Evolutionary conservation across 64 coral and sea anemone species (phyloP), one percentile per base, ranked within the genome.

Genomic region (Pocillopora damicornis): DNA sequence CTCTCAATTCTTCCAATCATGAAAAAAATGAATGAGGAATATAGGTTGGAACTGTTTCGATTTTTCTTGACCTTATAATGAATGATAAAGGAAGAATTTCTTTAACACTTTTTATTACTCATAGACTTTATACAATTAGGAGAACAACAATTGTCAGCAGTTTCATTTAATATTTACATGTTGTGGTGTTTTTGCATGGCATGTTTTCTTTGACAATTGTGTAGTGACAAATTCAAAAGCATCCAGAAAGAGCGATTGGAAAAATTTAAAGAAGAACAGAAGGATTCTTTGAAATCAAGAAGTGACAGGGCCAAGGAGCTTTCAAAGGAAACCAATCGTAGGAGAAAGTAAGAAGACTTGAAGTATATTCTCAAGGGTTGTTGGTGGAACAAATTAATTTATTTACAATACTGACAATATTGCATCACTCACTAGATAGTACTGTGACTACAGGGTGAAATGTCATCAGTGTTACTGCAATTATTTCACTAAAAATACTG

Each of bases 301-400:
- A 83, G 85, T 81, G 94, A 95, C 15, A 89, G 90, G 68, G 88
- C 58, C 2, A 95, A 87, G 37, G 90, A 95, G 58, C 77, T 95
- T 34, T 95, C 94, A 42, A 91, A 84, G 73, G 94, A 95, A 66
- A 95, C 90, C 59, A 95, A 95, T 76, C 91, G 90, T 58, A 89
- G 94, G 30, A 88, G 90, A 87, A 95, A 88, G 94, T 95, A 95
- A 89, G 93, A 10, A 34, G 11, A 25, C 17, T 13, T 37, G 42
- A 12, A 58, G 11, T 73, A 7, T 0, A 37, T 45, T 13, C 68
- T 0, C 57, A 56, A 16, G 22, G 16, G 64, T 67, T 20, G 9
- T 67, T 15, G 2, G 42, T 51, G 42, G 42, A 51, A 51, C 42
- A 51, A 51, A 51, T 51, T 51, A 7, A 51, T 51, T 51, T 51